Base-by-base conservation (phyloP, 2,888 invertebrate genomes). In the Therioaphis trifolii region DNA sequence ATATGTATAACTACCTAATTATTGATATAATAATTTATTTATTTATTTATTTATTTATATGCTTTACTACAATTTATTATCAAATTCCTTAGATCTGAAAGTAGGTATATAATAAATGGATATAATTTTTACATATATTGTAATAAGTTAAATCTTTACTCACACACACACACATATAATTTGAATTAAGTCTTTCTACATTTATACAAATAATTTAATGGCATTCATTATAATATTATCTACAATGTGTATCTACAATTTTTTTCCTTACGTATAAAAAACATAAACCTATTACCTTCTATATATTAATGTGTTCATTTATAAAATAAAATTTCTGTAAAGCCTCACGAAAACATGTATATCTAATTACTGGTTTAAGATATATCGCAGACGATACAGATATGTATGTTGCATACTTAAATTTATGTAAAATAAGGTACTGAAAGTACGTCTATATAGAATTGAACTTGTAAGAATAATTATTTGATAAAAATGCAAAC, bases 321-420 rank as follows among this genome's bases (percentile, higher is more conserved):
- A 49, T 11, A n/a, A 29, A 49, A 29, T 49, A 18, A 52, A 71
- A 71, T 29, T n/a, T 18, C 49, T 29, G n/a, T 71, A 29, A 2
- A 21, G 14, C 9, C 0, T n/a, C 35, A 7, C 15, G 7, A 52
- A 21, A 74, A 74, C 72, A 35, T 35, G 35, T 35, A 74, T 55
- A 55, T 55, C 35, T 74, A 74, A 71, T 71, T 49, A 71, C n/a
- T 71, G 7, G 4, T 69, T 69, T 69, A 18, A 46, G 27, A 14
- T 49, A 14, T 9, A 46, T 69, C 24, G 14, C 11, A 55, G 15
- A 52, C 52, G 52, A 52, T 18, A 52, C 2, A 18, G 18, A 18
- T 18, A 52, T 52, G 0, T 14, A 11, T 18, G 15, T 52, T 52
- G 18, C 52, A 52, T 18, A 18, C 12, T 15, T 12, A 46, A 2